Conservation (phyloP, 64 coral and sea anemone genomes). For the Exaiptasia diaphana region DNA sequence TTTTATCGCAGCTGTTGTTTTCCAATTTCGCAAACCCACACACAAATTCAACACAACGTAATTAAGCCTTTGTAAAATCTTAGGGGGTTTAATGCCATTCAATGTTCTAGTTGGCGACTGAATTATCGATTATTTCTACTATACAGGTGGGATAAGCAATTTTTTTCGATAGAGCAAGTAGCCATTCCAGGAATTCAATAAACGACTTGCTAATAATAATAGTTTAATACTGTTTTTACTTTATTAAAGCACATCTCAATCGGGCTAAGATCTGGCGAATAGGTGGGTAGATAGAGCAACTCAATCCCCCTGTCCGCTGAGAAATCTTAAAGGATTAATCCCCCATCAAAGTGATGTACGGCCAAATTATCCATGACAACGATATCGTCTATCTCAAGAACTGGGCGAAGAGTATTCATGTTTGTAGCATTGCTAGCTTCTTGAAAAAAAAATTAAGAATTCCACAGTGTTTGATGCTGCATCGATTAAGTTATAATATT, state of each 20-base stretch:
- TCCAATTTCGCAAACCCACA: too few relatives aligned
- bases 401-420: neutral
- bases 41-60: too few relatives aligned
- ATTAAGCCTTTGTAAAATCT: too few relatives aligned
- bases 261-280: neutral
- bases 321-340: neutral
- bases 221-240: constrained; percentile 7
- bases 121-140: too few relatives aligned
- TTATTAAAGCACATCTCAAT: constrained; percentile 34
- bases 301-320: constrained; percentile 6
- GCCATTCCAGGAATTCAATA: neutral
- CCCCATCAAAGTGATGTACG: neutral
- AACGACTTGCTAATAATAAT: neutral
- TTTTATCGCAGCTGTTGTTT: too few relatives aligned
- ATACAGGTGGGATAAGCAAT: too few relatives aligned
- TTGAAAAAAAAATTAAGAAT: neutral
- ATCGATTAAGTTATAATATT: constrained; percentile 10
- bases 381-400: neutral
- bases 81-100: too few relatives aligned
- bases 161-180: too few relatives aligned
- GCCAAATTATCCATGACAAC: constrained; percentile 4
- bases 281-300: neutral
- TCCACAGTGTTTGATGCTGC: neutral
- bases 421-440: neutral
- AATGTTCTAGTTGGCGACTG: too few relatives aligned